phyloP scores from a whole-genome alignment of 2,888 invertebrate species.

The Vanessa cardui region DNA sequence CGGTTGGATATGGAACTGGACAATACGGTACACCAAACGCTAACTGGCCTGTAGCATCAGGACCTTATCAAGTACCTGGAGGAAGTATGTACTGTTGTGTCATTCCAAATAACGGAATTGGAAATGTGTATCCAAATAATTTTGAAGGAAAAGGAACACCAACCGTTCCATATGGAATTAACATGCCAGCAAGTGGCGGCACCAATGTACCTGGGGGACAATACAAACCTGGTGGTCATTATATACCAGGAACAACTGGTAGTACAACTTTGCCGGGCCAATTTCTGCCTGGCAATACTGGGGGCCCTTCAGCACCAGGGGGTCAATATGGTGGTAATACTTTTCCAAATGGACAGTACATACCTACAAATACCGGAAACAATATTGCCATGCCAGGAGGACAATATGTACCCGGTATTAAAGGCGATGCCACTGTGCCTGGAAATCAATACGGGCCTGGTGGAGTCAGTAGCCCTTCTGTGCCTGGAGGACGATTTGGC shows the following conservation, averaged over 20 bases:
- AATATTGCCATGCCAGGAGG: too few species aligned
- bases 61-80: conserved; percentile 39
- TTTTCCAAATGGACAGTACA: too few species aligned
- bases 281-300: conserved; percentile 26
- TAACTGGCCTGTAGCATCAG: conserved; percentile 39
- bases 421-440: conserved; percentile 16
- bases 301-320: conserved; percentile 22
- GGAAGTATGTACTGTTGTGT: conserved; percentile 44
- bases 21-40: conserved; percentile 21
- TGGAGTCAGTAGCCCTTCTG: too few species aligned
- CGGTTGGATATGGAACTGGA: conserved; percentile 14
- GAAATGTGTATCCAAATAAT: conserved; percentile 23
- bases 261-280: conserved; percentile 32
- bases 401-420: conserved; percentile 22
- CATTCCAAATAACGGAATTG: conserved; percentile 32
- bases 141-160: conserved; percentile 16
- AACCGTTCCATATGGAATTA: too few species aligned
- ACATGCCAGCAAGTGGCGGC: conserved; percentile 14
- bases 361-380: too few species aligned
- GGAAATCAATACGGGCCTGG: background rate
- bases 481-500: too few species aligned
- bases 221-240: conserved; percentile 21
- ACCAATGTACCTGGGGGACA: conserved; percentile 5
- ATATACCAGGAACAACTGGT: conserved; percentile 24
- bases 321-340: conserved; percentile 27